Percentiles rank a stretch among this genome's conserved stretches.
Conservation (phyloP, 2,797 vertebrate species). For the Muraenolepis orangiensis region DNA sequence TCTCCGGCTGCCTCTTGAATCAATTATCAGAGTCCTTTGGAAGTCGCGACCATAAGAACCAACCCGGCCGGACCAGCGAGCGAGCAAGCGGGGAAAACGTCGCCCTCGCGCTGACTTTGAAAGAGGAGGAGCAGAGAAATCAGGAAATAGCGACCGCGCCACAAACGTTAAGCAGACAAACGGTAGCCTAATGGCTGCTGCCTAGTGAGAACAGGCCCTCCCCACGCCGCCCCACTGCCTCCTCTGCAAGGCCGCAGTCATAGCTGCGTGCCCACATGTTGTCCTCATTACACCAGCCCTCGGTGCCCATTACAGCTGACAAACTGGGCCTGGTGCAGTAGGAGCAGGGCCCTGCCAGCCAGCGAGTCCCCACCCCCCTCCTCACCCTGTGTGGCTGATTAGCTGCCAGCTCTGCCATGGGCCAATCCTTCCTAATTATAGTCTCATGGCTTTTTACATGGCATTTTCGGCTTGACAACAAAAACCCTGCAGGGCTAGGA, state of each 20-base stretch:
- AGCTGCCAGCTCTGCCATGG: conserved; percentile 55
- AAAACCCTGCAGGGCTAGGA: conserved; percentile 19
- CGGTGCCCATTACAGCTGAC: conserved; percentile 60
- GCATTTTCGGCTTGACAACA: conserved; percentile 48
- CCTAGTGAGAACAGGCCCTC: conserved; percentile 24
- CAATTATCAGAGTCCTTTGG: conserved; percentile 16
- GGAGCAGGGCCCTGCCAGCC: conserved; percentile 27
- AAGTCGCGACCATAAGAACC: conserved; percentile 20
- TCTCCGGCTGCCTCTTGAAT: conserved; percentile 30
- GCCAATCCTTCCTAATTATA: conserved; percentile 60
- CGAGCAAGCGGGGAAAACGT: background rate
- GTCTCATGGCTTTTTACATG: conserved; percentile 43
- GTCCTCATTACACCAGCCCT: conserved; percentile 58
- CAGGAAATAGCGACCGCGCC: background rate
- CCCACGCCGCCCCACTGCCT: conserved; percentile 32
- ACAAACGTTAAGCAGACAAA: conserved; percentile 30
- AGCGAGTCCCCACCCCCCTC: background rate
- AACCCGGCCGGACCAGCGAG: background rate
- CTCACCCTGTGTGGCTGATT: conserved; percentile 47
- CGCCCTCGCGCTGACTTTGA: background rate
- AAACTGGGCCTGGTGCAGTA: conserved; percentile 48
- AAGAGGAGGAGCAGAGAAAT: conserved; percentile 8
- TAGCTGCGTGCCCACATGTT: conserved; percentile 59
- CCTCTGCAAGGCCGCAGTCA: conserved; percentile 32
- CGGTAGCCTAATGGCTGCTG: conserved; percentile 50